These are phyloP conservation scores for Tonatia bakeri DNA, from an alignment of 2,113 vertebrate species.

Conservation along the genomic window DNA sequence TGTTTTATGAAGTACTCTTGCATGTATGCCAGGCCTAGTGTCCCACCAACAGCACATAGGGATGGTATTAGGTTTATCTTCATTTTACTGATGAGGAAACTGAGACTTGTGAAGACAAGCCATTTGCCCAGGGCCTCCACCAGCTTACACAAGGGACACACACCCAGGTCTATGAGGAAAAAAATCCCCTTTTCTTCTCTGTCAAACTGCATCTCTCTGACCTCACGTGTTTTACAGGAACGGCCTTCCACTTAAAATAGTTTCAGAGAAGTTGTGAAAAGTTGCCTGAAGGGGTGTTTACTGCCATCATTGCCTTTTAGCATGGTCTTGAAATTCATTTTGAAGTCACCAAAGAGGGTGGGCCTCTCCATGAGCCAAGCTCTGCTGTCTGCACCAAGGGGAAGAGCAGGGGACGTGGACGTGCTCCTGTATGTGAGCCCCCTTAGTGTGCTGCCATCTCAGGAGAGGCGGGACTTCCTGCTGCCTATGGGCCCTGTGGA, in stretches of 20 bases:
- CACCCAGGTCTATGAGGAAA: background rate
- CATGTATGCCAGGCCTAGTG: background rate
- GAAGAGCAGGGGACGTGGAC: background rate
- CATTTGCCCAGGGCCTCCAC: background rate
- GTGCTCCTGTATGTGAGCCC: background rate
- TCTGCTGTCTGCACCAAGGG: background rate
- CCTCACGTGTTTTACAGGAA: background rate
- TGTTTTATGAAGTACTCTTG: background rate
- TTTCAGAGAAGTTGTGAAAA: background rate
- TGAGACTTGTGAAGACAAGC: background rate
- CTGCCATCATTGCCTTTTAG: background rate
- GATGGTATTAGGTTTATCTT: background rate
- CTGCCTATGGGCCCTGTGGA: rapidly evolving
- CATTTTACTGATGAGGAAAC: background rate
- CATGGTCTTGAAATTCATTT: background rate
- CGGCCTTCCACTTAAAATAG: background rate
- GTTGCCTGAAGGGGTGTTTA: background rate
- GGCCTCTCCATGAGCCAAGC: background rate
- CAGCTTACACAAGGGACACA: rapidly evolving
- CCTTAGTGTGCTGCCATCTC: background rate
- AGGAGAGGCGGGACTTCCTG: background rate
- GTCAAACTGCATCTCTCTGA: background rate
- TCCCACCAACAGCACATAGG: background rate
- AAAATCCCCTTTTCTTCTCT: background rate
- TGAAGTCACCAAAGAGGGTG: background rate